A percentile compares a stretch with the other conserved stretches of the same genome.
Evolutionary conservation across 2,797 vertebrate species (phyloP).

Genomic region (Sphenodon punctatus): DNA sequence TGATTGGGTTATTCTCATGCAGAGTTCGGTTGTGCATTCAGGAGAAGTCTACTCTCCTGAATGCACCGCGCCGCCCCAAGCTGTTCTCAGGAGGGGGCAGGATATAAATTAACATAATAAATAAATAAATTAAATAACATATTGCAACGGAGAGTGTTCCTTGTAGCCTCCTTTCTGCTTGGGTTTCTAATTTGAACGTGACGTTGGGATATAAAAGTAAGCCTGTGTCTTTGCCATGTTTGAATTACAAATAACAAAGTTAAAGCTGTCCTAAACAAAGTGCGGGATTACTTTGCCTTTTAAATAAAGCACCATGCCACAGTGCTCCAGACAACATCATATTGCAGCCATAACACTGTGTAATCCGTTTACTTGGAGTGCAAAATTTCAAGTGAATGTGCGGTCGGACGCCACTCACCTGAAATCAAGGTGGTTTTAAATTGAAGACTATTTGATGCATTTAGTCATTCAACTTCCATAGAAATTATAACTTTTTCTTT

Average conservation of each 20-base stretch:
- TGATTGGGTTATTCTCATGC: no score
- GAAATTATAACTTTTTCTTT: not conserved
- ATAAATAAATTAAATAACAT: no score
- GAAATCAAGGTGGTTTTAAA: not conserved
- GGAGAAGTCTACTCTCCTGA: no score
- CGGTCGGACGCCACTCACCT: not conserved
- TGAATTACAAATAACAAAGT: not conserved
- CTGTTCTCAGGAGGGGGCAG: no score
- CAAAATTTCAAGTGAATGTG: not conserved
- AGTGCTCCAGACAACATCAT: fast-evolving
- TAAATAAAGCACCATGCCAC: not conserved
- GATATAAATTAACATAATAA: no score
- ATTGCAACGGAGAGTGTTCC: no score
- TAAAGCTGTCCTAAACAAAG: not conserved
- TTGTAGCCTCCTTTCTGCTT: not conserved
- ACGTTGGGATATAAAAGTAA: no score
- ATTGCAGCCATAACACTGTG: not conserved
- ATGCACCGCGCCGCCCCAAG: no score
- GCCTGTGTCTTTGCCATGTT: fast-evolving
- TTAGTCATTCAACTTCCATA: slow-evolving; percentile 34
- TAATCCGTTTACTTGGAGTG: no score
- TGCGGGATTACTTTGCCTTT: not conserved
- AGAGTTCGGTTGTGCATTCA: no score
- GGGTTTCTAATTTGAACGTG: not conserved
- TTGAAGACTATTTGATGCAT: slow-evolving; percentile 2